Base-by-base conservation (phyloP, 2,797 vertebrate species). In the Pelochelys cantorii region DNA sequence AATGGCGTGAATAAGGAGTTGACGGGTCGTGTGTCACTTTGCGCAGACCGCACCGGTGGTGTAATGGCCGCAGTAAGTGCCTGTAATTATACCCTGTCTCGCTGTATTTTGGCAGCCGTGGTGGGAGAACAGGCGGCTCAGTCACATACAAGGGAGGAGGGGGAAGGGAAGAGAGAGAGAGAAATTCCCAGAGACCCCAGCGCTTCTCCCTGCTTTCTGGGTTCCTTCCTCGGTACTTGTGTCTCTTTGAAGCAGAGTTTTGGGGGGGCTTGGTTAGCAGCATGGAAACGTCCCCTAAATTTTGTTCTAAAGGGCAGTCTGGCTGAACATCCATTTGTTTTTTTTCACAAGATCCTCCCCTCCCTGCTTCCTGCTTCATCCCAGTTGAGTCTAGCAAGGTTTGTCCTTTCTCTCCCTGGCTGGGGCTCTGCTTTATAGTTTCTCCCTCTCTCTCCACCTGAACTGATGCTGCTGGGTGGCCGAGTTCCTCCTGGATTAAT, bases 51-150 rank as follows among this genome's bases (percentile, higher is more conserved):
- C 98, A 98, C 98, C 98, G 98, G 98, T 98, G 99, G 99, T 99
- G 99, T 99, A 99, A 99, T 99, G 99, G 99, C 98, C 99, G 95
- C 98, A 98, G 99, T 99, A 99, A 99, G 99, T 99, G 99, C 98
- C 98, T 98, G 99, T 99, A 99, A 99, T 99, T 99, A 99, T 99
- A 99, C 98, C 99, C 99, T 99, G 99, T 99, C 99, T 99, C 98
- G 97, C 99, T 98, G 98, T 99, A 99, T 99, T 99, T 99, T 99
- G 99, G 99, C 99, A 99, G 99, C 98, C 98, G 98, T 99, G 98
- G 97, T 99, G 98, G 99, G 98, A 98, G 98, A 99, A 98, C 98
- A 96, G 98, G 98, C 98, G 98, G 98, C 98, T 99, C 97, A 94
- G 93, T 97, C 94, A 17, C 74, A 75, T 82, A 93, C 82, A 1